Evolutionary conservation across 2,113 vertebrate species (phyloP).

Genomic region (Mastomys coucha): DNA sequence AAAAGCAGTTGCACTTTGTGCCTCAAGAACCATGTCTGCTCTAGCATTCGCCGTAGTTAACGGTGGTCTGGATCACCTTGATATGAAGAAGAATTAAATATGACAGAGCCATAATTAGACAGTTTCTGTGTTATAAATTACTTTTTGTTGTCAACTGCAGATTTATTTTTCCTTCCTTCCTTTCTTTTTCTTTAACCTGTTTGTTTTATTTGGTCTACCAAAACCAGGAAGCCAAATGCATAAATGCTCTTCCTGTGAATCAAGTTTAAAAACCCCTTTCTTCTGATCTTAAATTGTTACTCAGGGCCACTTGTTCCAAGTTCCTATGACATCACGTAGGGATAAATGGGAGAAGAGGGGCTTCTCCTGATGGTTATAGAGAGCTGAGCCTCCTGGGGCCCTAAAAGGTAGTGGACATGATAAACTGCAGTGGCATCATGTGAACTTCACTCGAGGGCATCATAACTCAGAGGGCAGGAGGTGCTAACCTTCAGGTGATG

Average conservation of each 20-base stretch:
- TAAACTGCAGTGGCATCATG: too few relatives aligned
- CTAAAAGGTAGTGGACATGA: neutral
- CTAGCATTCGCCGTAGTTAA: fast-evolving
- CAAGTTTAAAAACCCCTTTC: conserved; percentile 52
- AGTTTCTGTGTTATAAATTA: neutral
- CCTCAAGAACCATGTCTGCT: neutral
- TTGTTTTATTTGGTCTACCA: conserved; percentile 72
- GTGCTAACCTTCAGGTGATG: neutral
- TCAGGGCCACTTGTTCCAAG: neutral
- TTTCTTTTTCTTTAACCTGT: neutral
- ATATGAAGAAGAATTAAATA: neutral
- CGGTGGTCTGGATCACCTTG: neutral
- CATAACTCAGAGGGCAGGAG: neutral
- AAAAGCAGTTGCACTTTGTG: neutral
- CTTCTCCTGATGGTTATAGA: neutral
- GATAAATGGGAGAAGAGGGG: too few relatives aligned
- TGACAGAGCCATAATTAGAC: neutral
- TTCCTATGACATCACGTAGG: too few relatives aligned
- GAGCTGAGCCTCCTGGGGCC: neutral
- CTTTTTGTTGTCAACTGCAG: neutral
- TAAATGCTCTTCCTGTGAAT: conserved; percentile 83
- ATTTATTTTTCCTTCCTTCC: neutral
- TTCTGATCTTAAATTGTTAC: neutral
- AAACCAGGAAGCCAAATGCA: conserved; percentile 87
- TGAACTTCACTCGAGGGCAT: conserved; percentile 28